Evolutionary conservation across 2,888 invertebrate genomes (phyloP), one percentile per base, ranked within the genome.

Genomic region (Cheilosia variabilis): DNA sequence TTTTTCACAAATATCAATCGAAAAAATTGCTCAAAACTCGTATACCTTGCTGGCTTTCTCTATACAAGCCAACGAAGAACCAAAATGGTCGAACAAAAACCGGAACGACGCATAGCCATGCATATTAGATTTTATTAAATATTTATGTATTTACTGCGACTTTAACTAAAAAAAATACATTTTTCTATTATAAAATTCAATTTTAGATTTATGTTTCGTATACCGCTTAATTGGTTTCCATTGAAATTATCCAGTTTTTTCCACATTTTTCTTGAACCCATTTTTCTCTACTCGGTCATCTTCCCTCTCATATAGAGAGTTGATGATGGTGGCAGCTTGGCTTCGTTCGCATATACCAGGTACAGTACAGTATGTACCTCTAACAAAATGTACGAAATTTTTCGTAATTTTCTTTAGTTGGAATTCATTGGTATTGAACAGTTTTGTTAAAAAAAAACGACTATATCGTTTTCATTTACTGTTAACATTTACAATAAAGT

Each of bases 41-140:
- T 79, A 73, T 78, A 83, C 75, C 60, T 31, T 65, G 45, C 73
- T 69, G 53, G 83, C 84, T 84, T 84, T 84, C 84, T 84, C 84
- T 82, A 66, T 69, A 80, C 80, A 84, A 84, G 69, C 75, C 75
- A 73, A 31, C 66, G 45, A 73, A 41, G 72, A 69, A 84, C 69
- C 84, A 84, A 84, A 80, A 84, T 84, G 84, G 84, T 84, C 84
- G 84, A 76, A 84, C 80, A 80, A 62, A 72, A 80, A 75, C 80
- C 80, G 80, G 80, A 80, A 84, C 80, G 75, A 84, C 71, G 75
- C 84, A 84, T 75, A n/a, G 6, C 71, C 43, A 84, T 80, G 76
- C 84, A 80, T 80, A 80, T 80, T 80, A 2, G 9, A 47, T 80
- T 75, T 37, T 52, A 15, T 27, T 79, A 4, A 27, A 63, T 62